Conservation (phyloP, 2,797 vertebrate species). For the Scolopax rusticola region DNA sequence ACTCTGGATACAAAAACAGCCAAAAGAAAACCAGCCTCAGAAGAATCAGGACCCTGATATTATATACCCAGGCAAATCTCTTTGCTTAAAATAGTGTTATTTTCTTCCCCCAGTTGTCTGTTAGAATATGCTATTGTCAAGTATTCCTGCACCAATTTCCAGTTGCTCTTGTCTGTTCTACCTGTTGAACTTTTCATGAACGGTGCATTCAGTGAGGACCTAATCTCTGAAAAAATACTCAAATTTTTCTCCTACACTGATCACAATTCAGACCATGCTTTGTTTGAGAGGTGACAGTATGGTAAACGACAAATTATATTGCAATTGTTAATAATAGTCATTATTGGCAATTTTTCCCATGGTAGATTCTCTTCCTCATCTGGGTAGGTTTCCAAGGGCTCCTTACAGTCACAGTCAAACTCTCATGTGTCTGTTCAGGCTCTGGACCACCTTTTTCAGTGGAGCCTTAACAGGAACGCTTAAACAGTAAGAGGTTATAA, state of each 20-base stretch:
- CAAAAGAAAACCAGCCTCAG: background rate
- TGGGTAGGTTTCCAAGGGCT: background rate
- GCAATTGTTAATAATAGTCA: background rate
- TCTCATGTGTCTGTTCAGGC: background rate
- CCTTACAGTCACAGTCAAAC: background rate
- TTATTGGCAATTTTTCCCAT: background rate
- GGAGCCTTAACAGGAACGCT: background rate
- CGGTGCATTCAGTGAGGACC: background rate
- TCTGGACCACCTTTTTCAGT: background rate
- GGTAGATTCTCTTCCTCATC: background rate
- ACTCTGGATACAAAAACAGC: background rate
- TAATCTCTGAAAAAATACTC: background rate
- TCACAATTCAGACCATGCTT: background rate
- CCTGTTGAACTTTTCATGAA: background rate
- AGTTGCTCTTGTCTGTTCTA: background rate
- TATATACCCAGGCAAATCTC: background rate
- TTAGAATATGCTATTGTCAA: background rate
- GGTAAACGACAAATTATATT: background rate
- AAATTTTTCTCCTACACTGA: background rate
- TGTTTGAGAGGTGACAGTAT: background rate
- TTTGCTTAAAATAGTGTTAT: background rate
- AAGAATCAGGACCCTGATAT: background rate
- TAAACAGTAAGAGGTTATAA: background rate
- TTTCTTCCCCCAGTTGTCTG: background rate
- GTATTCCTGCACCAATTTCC: background rate